Conservation (phyloP, 1,140 invertebrate genomes). For the Drosophila nigromelanica region DNA sequence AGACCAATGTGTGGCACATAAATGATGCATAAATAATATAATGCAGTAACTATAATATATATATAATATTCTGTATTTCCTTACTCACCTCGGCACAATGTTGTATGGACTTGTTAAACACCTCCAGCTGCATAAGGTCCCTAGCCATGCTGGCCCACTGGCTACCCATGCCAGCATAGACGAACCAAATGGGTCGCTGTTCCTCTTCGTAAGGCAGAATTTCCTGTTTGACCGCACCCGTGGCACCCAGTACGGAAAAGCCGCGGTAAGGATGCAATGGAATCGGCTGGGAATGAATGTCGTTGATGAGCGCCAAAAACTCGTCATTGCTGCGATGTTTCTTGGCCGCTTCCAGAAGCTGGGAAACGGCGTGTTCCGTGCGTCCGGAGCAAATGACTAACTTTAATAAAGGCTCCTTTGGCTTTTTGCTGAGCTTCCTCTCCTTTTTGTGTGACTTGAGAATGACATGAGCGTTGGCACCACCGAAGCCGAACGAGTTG, state of each 20-base stretch:
- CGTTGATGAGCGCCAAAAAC: conserved; percentile 90
- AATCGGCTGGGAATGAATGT: conserved; percentile 88
- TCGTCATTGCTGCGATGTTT: conserved; percentile 88
- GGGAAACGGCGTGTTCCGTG: conserved; percentile 91
- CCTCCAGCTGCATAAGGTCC: conserved; percentile 91
- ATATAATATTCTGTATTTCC: background rate
- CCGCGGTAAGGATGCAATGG: conserved; percentile 90
- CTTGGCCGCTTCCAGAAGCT: conserved; percentile 87
- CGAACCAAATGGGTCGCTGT: conserved; percentile 93
- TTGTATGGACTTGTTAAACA: conserved; percentile 91
- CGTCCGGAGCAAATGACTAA: conserved; percentile 92
- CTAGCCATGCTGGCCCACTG: conserved; percentile 98
- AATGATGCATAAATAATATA: too few relatives aligned
- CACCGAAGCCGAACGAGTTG: conserved; percentile 99
- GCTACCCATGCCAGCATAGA: conserved; percentile 98
- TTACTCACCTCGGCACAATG: conserved; percentile 87
- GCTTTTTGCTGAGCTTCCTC: conserved; percentile 85
- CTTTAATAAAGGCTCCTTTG: conserved; percentile 85
- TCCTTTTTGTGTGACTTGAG: conserved; percentile 90
- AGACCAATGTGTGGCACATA: too few relatives aligned
- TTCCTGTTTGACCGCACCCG: conserved; percentile 71
- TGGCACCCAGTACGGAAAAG: conserved; percentile 88
- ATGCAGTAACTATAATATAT: too few relatives aligned
- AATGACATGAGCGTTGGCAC: conserved; percentile 97
- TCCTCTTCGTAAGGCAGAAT: conserved; percentile 84